A percentile compares a stretch with the other conserved stretches of the same genome.
Evolutionary conservation across 2,113 vertebrate genomes (phyloP).

Genomic region (Sapayoa aenigma): DNA sequence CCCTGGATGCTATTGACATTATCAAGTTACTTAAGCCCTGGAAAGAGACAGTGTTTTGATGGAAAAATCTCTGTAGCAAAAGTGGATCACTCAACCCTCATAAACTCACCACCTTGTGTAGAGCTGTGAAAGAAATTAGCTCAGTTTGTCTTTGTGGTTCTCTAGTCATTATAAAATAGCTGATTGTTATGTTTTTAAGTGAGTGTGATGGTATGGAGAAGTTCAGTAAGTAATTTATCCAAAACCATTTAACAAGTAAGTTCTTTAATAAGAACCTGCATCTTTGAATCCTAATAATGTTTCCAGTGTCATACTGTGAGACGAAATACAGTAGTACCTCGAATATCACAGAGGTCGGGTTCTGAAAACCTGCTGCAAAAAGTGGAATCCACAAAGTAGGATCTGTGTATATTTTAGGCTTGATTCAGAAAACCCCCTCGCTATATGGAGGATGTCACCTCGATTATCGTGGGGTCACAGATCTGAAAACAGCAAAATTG

Average conservation of each 20-base stretch:
- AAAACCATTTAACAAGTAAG: neutral
- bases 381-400: too few relatives aligned
- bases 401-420: too few relatives aligned
- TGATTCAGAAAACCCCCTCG: too few relatives aligned
- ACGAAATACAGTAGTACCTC: too few relatives aligned
- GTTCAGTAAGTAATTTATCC: neutral
- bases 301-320: fast-evolving
- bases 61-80: neutral
- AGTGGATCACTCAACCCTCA: neutral
- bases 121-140: neutral
- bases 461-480: too few relatives aligned
- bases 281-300: neutral
- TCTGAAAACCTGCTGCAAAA: too few relatives aligned
- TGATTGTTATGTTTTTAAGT: neutral
- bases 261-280: neutral
- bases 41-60: fast-evolving
- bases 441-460: too few relatives aligned
- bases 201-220: neutral
- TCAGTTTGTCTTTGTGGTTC: neutral
- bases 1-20: neutral
- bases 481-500: too few relatives aligned
- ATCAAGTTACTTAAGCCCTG: neutral
- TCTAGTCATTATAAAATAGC: neutral
- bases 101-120: neutral
- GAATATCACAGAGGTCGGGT: too few relatives aligned